Conservation (phyloP, 1,140 invertebrate species). For the Aphidius ervi region DNA sequence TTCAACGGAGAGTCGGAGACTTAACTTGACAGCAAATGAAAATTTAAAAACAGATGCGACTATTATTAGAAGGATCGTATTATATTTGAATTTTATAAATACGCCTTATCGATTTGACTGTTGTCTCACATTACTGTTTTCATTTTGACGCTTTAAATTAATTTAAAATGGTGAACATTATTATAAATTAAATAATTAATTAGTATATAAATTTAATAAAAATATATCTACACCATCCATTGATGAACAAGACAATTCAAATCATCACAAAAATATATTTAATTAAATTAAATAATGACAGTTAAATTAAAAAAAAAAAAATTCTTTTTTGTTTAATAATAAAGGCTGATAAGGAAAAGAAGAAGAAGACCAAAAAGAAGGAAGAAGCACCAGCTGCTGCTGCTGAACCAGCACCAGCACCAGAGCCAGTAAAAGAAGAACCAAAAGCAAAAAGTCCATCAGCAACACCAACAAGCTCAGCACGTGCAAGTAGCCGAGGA, state of each 20-base stretch:
- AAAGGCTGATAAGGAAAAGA: conserved; percentile 60
- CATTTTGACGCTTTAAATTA: too few relatives aligned
- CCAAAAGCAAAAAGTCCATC: conserved; percentile 37
- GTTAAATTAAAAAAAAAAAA: neutral
- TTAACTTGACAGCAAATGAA: conserved; percentile 16
- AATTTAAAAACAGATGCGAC: conserved; percentile 18
- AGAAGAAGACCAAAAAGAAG: conserved; percentile 58
- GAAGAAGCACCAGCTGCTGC: conserved; percentile 45
- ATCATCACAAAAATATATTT: too few relatives aligned
- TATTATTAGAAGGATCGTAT: conserved; percentile 30
- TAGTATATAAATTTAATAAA: too few relatives aligned
- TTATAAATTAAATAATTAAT: too few relatives aligned
- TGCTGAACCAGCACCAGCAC: conserved; percentile 50
- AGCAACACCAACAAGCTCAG: conserved; percentile 58
- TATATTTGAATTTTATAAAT: too few relatives aligned
- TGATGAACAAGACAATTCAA: too few relatives aligned
- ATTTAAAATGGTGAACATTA: neutral
- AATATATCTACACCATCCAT: too few relatives aligned
- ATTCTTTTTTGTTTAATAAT: too few relatives aligned
- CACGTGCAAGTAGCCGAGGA: conserved; percentile 79
- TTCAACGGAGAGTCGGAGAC: conserved; percentile 28
- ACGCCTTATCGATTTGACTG: conserved; percentile 37
- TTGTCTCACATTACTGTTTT: conserved; percentile 10
- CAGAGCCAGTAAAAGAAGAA: conserved; percentile 49
- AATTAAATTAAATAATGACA: too few relatives aligned